These are phyloP conservation scores for Menura novaehollandiae DNA, from an alignment of 2,113 vertebrate genomes.

Conservation along the genomic window DNA sequence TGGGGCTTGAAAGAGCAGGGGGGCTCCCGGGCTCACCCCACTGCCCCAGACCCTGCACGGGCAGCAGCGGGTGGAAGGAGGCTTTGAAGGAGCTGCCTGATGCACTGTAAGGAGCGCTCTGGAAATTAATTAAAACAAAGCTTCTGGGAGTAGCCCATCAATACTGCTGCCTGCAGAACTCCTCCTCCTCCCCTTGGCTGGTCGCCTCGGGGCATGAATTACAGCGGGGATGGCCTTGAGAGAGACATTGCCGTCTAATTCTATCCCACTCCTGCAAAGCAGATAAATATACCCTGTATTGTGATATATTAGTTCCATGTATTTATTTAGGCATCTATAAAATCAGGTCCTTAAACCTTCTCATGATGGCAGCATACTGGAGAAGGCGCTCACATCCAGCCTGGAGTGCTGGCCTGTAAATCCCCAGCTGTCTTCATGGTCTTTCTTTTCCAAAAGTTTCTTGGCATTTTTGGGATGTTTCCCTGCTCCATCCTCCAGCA, in stretches of 20 bases:
- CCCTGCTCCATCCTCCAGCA: not conserved
- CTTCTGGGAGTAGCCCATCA: constrained; percentile 24
- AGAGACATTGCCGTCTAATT: not conserved
- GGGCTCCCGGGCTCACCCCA: fast-evolving
- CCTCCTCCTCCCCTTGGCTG: not conserved
- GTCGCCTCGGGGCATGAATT: not conserved
- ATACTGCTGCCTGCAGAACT: not conserved
- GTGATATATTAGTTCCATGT: not conserved
- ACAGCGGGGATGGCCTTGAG: not conserved
- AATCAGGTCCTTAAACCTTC: not conserved
- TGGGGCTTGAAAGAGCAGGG: fast-evolving
- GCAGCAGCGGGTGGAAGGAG: not conserved
- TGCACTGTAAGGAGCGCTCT: not conserved
- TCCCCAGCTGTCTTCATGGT: not conserved
- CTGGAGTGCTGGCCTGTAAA: not conserved
- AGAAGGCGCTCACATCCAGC: not conserved
- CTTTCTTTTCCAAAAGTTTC: not conserved
- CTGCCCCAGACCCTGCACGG: fast-evolving
- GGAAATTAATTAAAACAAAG: constrained; percentile 39
- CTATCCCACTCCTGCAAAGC: not conserved
- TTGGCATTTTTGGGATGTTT: not conserved
- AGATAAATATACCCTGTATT: not conserved
- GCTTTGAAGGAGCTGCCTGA: not conserved
- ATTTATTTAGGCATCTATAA: not conserved
- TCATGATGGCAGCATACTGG: not conserved